A percentile compares a stretch with the other conserved stretches of the same genome.
Conservation (phyloP, 2,113 vertebrate genomes). For the Prietella phreatophila region DNA sequence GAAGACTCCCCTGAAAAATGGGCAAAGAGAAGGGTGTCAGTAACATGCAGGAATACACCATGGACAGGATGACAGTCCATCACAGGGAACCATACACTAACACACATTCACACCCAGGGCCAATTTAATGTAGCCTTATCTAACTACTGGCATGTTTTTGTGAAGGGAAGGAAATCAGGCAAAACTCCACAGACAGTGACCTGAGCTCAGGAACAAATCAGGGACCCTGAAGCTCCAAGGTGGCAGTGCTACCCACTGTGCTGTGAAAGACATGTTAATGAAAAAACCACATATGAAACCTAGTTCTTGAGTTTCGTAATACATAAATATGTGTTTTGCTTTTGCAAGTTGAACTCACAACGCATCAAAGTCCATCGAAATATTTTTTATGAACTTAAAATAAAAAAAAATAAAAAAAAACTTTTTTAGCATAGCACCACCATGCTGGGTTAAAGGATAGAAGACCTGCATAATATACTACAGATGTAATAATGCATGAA, state of each 20-base stretch:
- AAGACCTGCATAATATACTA: background rate
- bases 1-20: slow-evolving; percentile 66
- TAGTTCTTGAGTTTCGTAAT: background rate
- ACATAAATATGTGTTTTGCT: background rate
- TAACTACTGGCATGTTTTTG: background rate
- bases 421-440: background rate
- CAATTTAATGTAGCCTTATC: background rate
- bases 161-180: background rate
- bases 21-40: background rate
- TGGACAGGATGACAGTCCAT: background rate
- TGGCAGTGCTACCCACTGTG: background rate
- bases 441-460: background rate
- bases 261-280: background rate
- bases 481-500: background rate
- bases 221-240: background rate
- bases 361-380: background rate
- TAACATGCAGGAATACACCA: background rate
- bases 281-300: background rate
- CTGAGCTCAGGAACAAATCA: background rate
- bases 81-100: background rate
- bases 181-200: background rate
- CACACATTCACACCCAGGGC: background rate
- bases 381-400: background rate
- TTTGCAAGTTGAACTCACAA: background rate
- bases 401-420: too few relatives aligned